Conservation (phyloP, 2,888 invertebrate genomes). For the Salticus scenicus region DNA sequence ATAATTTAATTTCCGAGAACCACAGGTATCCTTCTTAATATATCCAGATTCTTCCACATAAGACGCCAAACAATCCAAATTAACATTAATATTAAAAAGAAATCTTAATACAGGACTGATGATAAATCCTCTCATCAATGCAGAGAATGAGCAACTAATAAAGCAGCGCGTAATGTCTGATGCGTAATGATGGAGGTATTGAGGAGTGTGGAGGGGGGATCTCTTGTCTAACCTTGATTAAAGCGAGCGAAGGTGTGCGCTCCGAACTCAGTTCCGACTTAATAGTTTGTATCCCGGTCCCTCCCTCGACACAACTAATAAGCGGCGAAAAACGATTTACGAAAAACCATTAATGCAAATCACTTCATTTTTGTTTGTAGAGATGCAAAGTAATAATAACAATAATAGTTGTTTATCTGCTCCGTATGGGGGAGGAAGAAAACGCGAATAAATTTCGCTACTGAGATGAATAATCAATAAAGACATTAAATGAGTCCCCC, state of each 20-base stretch:
- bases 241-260: constrained; percentile 62
- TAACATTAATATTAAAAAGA: constrained; percentile 19
- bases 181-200: constrained; percentile 60
- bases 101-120: constrained; percentile 8
- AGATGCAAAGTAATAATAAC: constrained; percentile 69
- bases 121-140: constrained; percentile 40
- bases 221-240: constrained; percentile 68
- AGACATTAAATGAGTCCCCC: constrained; percentile 63
- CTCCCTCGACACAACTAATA: constrained; percentile 65
- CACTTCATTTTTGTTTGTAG: constrained; percentile 68
- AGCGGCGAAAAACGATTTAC: constrained; percentile 68
- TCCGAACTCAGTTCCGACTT: constrained; percentile 45
- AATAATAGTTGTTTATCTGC: constrained; percentile 69
- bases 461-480: constrained; percentile 68
- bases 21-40: constrained; percentile 5
- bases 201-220: constrained; percentile 1
- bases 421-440: constrained; percentile 38
- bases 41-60: background rate
- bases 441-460: constrained; percentile 60
- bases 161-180: constrained; percentile 50
- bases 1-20: constrained; percentile 7
- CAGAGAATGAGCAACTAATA: constrained; percentile 57
- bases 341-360: constrained; percentile 70
- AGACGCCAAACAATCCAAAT: constrained; percentile 9
- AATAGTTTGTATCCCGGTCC: constrained; percentile 65